Evolutionary conservation across 2,888 invertebrate species (phyloP).

Genomic region (Caenorhabditis becei): DNA sequence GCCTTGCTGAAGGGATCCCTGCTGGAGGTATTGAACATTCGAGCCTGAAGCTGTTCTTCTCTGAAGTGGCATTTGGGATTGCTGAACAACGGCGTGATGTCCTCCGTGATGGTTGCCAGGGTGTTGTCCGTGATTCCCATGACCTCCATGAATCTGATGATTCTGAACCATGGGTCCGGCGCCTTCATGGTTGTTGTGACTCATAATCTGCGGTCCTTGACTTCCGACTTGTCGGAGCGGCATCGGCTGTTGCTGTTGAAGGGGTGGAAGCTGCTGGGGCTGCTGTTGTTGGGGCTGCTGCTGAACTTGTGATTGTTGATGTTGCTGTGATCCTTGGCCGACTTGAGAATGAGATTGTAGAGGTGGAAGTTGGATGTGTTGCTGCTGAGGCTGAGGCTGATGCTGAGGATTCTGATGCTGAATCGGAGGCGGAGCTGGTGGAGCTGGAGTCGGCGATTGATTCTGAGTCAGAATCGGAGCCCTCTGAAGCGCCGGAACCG

Average conservation of each 20-base stretch:
- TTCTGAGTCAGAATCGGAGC: neutral
- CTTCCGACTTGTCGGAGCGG: slow-evolving; percentile 28
- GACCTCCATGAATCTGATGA: neutral
- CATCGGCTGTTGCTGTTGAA: slow-evolving; percentile 8
- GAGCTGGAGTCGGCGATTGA: slow-evolving; percentile 1
- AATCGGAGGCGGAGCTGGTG: neutral
- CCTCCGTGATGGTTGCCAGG: neutral
- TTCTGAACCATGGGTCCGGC: neutral
- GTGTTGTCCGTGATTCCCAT: neutral
- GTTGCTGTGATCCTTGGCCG: too few species aligned
- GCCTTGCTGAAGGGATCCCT: slow-evolving; percentile 7
- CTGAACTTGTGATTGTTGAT: too few species aligned
- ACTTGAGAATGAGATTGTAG: neutral
- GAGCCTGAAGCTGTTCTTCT: slow-evolving; percentile 25
- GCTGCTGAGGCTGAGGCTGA: neutral
- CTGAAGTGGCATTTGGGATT: slow-evolving; percentile 5
- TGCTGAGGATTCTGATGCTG: neutral
- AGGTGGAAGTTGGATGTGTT: neutral
- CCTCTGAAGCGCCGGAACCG: slow-evolving; percentile 24
- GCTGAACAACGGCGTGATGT: neutral
- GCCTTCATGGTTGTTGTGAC: neutral
- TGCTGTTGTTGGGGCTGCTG: slow-evolving; percentile 17
- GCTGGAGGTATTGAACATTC: slow-evolving; percentile 37
- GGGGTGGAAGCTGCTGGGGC: neutral
- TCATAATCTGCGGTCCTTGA: slow-evolving; percentile 2